Evolutionary conservation across 2,113 vertebrate genomes (phyloP), one percentile per base, ranked within the genome.

Genomic region (Limanda limanda): DNA sequence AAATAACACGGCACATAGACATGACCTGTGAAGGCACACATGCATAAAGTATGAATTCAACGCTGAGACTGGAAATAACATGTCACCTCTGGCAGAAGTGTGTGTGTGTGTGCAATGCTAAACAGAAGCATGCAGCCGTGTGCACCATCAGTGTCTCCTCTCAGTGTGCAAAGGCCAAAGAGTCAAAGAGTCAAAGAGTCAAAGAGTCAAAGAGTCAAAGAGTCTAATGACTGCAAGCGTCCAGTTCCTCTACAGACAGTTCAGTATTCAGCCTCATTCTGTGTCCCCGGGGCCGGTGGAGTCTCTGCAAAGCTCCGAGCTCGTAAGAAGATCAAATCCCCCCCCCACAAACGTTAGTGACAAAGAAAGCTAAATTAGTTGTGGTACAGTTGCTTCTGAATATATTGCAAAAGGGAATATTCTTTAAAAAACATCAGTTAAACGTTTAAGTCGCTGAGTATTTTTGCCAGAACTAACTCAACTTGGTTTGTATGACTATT

Each of bases 401-500:
- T 68, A 17, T 21, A 10, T 24, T 23, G 12, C 4, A 71, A 6
- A 73, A 73, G 15, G 68, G 37, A 62, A 64, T 35, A 17, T 54
- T 54, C 37, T 67, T 56, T 11, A 5, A 42, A 27, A 48, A 18
- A 5, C 45, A 48, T 48, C 45, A 48, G 17, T 66, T 23, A 3
- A 3, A n/a, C 11, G 1, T 81, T 69, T 81, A 3, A 77, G 70
- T 75, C 79, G 70, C 61, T 8, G 55, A 81, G 69, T 15, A 13
- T 74, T 4, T 69, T 63, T 71, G 27, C 57, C 63, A 68, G 64
- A 68, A 76, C 65, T 69, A 68, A 77, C 62, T 81, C 71, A 79
- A 67, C 77, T 64, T 84, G 78, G 74, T 90, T 68, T 77, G 80
- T 88, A 74, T 86, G 78, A 68, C 82, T 88, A 64, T 85, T 91